A percentile compares a stretch with the other conserved stretches of the same genome.
phyloP scores from a whole-genome alignment of 2,888 invertebrate genomes.

The Drosophila sordidula region DNA sequence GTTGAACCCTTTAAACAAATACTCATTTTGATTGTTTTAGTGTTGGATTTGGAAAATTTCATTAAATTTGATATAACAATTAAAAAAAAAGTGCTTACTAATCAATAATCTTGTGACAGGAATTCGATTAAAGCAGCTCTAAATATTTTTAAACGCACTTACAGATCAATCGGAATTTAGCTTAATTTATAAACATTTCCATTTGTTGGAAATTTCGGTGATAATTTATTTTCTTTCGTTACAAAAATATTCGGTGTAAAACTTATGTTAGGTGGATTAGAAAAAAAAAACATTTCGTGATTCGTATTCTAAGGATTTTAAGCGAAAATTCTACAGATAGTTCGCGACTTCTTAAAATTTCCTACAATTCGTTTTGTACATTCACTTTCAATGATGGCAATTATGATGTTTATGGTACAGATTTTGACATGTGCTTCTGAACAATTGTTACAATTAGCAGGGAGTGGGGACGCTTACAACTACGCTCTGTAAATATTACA shows the following conservation, averaged over 20 bases:
- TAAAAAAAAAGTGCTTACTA: not conserved
- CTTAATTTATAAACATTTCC: not conserved
- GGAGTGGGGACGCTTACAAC: constrained; percentile 43
- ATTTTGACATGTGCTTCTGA: constrained; percentile 37
- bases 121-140: not conserved
- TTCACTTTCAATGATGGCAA: constrained; percentile 70
- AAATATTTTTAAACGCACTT: not conserved
- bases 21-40: not conserved
- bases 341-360: constrained; percentile 21
- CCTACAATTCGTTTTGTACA: constrained; percentile 64
- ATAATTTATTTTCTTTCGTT: constrained; percentile 47
- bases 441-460: constrained; percentile 59
- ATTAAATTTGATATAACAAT: too few relatives aligned
- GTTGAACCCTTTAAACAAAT: not conserved
- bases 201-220: constrained; percentile 18
- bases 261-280: constrained; percentile 66
- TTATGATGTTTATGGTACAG: constrained; percentile 51
- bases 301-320: constrained; percentile 38
- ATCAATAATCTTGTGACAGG: not conserved
- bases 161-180: not conserved
- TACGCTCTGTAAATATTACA: constrained; percentile 75
- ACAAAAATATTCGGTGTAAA: constrained; percentile 60
- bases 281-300: constrained; percentile 50
- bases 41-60: too few relatives aligned
- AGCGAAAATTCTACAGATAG: constrained; percentile 29